These are phyloP conservation scores for Tethea ocularis DNA, from an alignment of 2,888 invertebrate species.

Conservation along the genomic window DNA sequence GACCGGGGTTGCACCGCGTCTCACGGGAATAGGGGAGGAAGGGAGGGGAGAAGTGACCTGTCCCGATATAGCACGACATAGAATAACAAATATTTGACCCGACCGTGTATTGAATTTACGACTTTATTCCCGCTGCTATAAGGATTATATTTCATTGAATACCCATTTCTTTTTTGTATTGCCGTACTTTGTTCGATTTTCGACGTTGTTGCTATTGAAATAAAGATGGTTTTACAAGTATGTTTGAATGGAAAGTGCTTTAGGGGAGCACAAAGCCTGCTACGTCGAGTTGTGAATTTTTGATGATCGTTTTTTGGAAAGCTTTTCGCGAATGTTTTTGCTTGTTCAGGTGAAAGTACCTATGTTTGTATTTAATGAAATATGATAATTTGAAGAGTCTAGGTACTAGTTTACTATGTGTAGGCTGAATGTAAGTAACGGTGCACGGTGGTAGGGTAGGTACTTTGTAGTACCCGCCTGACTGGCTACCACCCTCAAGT, in stretches of 20 bases:
- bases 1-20: conserved; percentile 45
- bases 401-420: too few species aligned
- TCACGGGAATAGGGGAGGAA: conserved; percentile 37
- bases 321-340: conserved; percentile 40
- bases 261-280: conserved; percentile 20
- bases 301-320: conserved; percentile 48
- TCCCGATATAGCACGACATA: conserved; percentile 1
- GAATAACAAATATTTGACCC: conserved; percentile 15
- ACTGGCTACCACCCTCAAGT: too few species aligned
- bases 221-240: not conserved
- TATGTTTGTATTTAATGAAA: conserved; percentile 9
- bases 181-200: conserved; percentile 6
- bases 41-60: conserved; percentile 31
- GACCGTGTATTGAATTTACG: conserved; percentile 7
- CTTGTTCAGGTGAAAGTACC: conserved; percentile 17
- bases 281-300: conserved; percentile 52
- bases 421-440: too few species aligned
- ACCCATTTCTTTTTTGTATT: not conserved
- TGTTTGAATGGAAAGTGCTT: not conserved
- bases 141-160: conserved; percentile 1
- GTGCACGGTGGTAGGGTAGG: too few species aligned
- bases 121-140: conserved; percentile 7
- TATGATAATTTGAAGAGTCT: not conserved
- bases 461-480: too few species aligned
- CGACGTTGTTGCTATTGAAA: not conserved